Evolutionary conservation across 1,140 invertebrate genomes (phyloP).

Genomic region (Alviniconcha marisindica): DNA sequence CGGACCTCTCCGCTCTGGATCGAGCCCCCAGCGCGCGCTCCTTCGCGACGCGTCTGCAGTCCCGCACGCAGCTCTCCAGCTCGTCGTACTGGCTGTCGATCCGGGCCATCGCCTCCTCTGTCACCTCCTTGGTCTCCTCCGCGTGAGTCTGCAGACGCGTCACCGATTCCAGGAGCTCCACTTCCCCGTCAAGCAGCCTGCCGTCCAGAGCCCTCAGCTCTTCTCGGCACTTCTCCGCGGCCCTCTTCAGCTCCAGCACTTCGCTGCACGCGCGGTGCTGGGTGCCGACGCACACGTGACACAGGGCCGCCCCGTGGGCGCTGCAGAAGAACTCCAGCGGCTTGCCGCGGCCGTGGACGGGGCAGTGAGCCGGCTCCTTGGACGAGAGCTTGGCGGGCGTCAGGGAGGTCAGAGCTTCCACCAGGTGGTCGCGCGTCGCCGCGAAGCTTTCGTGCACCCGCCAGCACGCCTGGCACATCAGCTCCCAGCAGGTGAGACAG

Average conservation of each 20-base stretch:
- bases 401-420: constrained; percentile 20
- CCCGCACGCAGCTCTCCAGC: background rate
- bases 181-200: background rate
- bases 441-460: background rate
- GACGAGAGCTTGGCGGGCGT: background rate
- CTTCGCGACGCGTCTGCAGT: background rate
- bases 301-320: background rate
- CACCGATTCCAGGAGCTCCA: background rate
- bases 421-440: background rate
- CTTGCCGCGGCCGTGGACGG: background rate
- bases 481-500: constrained; percentile 19
- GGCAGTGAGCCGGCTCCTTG: background rate
- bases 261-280: constrained; percentile 15
- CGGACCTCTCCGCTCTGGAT: too few relatives aligned
- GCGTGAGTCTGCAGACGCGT: too few relatives aligned
- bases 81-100: background rate
- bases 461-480: background rate
- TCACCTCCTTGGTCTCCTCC: background rate
- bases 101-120: background rate
- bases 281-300: background rate
- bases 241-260: background rate
- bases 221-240: background rate
- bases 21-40: background rate
- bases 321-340: background rate
- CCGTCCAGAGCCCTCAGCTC: background rate